A percentile compares a stretch with the other conserved stretches of the same genome.
phyloP scores from a whole-genome alignment of 2,888 invertebrate species.

The Andricus curvator region DNA sequence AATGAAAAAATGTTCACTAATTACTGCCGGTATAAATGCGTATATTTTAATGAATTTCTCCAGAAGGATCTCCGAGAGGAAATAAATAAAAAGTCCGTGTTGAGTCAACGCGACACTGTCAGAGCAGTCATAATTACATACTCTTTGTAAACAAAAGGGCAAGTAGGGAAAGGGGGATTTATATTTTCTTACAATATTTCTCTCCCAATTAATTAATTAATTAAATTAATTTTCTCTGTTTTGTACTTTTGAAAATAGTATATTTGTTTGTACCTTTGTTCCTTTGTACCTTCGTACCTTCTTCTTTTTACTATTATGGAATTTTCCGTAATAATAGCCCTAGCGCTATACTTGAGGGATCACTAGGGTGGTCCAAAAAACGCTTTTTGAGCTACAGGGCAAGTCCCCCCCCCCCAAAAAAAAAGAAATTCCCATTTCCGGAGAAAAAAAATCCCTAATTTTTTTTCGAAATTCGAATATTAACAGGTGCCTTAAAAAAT shows the following conservation, averaged over 20 bases:
- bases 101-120: neutral
- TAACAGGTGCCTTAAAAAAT: no score
- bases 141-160: neutral
- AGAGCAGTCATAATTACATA: neutral
- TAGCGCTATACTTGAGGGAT: no score
- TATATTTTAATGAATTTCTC: constrained; percentile 8
- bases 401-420: no score
- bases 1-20: constrained; percentile 3
- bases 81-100: neutral
- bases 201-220: neutral
- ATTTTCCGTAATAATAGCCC: no score
- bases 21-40: neutral
- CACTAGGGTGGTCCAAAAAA: no score
- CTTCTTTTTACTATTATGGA: no score
- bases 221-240: neutral
- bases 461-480: no score
- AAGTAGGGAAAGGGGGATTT: neutral
- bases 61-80: neutral
- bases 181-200: neutral
- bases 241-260: neutral
- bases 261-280: no score
- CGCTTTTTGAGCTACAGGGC: no score
- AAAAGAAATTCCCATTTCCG: no score
- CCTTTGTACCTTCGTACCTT: no score
- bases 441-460: no score